Evolutionary conservation across 2,888 invertebrate species (phyloP), one percentile per base, ranked within the genome.

Genomic region (Dorcus parallelipipedus): DNA sequence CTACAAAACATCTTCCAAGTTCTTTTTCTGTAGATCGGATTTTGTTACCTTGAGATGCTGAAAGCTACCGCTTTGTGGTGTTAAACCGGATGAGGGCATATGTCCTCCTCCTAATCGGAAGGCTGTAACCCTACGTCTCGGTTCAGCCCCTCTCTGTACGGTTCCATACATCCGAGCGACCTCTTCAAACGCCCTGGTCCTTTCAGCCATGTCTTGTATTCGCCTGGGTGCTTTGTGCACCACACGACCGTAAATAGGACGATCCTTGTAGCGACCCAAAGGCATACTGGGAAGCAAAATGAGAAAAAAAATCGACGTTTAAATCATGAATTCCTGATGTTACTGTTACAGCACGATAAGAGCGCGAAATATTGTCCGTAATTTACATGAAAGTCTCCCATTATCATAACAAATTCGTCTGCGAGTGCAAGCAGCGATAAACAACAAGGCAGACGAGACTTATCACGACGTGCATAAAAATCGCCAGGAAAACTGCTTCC

Each of bases 161-260:
- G 78, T 78, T 6, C 82, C 82, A 66, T 83, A 83, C 51, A 82
- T 70, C 41, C 80, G 78, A 6, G 79, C 76, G 38, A 81, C 76
- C 66, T 84, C 83, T 63, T 85, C 84, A 61, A 82, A 81, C 1
- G 80, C 77, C 51, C 81, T 78, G 52, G 79, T 73, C 23, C 82
- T 74, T 57, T 80, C 81, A 0, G 83, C 73, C 9, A 72, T 58
- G 47, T 76, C 73, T 23, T 71, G 79, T 65, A 69, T 77, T 49
- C 74, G 74, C n/a, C 79, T 81, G 0, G 89, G 89, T 2, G 88
- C 87, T 62, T 89, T 87, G 67, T 86, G 89, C 7, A 90, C 82
- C 42, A 91, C 82, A 9, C 87, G 82, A 0, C 91, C 91, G 71
- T 86, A 91, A 2, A 91, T 84, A 40, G 89, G 88, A 26, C 84